These are phyloP conservation scores for Gorilla gorilla DNA, from an alignment of 2,113 vertebrate species.

Conservation along the genomic window DNA sequence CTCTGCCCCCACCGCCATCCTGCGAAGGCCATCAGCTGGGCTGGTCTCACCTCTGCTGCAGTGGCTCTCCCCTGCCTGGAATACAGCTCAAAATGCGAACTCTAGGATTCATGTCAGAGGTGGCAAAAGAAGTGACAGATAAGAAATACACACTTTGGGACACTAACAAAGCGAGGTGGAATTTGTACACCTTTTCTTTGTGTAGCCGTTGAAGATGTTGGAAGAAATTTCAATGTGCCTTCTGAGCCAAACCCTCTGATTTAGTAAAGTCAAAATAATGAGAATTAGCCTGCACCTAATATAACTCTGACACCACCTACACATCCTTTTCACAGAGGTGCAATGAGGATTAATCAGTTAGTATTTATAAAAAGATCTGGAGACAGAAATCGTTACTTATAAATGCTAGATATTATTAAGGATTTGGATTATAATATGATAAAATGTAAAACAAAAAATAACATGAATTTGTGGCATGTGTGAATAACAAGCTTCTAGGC, in stretches of 20 bases:
- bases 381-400: neutral
- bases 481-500: neutral
- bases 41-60: fast-evolving
- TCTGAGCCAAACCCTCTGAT: neutral
- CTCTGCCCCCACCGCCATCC: fast-evolving
- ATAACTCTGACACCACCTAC: neutral
- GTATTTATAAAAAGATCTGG: conserved; percentile 1
- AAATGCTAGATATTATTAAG: neutral
- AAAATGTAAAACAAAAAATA: neutral
- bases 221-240: no score
- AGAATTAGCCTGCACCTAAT: neutral
- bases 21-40: neutral
- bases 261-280: neutral
- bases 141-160: neutral
- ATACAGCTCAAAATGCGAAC: neutral
- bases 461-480: fast-evolving
- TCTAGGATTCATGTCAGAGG: neutral
- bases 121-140: fast-evolving
- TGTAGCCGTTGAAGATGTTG: neutral
- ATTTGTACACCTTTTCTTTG: fast-evolving
- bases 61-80: fast-evolving
- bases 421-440: neutral
- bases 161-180: fast-evolving
- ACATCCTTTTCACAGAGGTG: neutral
- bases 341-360: neutral